Conservation (phyloP, 1,140 invertebrate genomes). For the Fopius arisanus region DNA sequence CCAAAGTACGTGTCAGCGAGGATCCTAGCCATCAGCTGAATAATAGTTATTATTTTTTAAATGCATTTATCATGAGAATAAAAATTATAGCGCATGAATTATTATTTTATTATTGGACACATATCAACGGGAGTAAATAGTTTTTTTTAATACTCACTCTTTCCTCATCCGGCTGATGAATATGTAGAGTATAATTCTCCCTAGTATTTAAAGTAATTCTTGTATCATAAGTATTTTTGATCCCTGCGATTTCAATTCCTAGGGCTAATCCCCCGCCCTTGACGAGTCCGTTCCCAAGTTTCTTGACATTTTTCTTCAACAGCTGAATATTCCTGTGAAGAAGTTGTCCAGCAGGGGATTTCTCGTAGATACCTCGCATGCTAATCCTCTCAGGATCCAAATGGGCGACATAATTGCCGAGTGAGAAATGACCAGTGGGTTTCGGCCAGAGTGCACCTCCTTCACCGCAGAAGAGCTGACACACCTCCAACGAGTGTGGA, state of each 20-base stretch:
- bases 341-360: conserved; percentile 58
- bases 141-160: background rate
- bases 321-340: conserved; percentile 55
- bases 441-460: conserved; percentile 75
- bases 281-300: conserved; percentile 22
- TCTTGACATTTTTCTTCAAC: conserved; percentile 43
- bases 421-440: conserved; percentile 70
- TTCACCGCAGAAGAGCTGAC: conserved; percentile 57
- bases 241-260: conserved; percentile 44
- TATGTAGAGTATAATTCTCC: conserved; percentile 73
- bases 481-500: conserved; percentile 48
- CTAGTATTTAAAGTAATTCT: conserved; percentile 69
- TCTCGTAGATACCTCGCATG: conserved; percentile 52
- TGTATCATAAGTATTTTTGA: conserved; percentile 30
- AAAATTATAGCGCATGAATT: background rate
- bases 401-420: conserved; percentile 69
- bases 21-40: conserved; percentile 67
- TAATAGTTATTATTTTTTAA: no score
- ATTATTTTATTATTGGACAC: background rate
- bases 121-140: background rate
- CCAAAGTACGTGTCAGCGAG: conserved; percentile 75
- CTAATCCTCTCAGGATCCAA: conserved; percentile 70
- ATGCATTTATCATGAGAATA: background rate
- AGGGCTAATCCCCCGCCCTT: conserved; percentile 45
- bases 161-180: conserved; percentile 51